phyloP scores from a whole-genome alignment of 2,888 invertebrate species.

The Germaria angustata region DNA sequence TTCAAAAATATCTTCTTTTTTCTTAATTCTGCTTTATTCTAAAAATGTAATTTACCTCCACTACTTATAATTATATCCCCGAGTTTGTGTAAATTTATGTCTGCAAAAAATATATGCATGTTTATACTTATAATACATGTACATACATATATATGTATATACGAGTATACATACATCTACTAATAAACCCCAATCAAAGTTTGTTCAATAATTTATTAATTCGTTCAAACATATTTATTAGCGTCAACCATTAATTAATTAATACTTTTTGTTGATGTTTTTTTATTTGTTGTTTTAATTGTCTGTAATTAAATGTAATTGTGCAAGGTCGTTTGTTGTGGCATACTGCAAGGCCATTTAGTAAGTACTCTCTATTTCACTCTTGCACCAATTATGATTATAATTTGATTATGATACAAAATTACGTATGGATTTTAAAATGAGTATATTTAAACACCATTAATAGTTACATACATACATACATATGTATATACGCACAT shows the following conservation, averaged over 20 bases:
- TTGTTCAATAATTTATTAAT: conserved; percentile 62
- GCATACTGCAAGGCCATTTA: conserved; percentile 38
- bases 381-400: no score
- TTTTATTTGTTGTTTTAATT: conserved; percentile 70
- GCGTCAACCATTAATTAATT: conserved; percentile 54
- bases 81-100: no score
- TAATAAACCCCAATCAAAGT: conserved; percentile 42
- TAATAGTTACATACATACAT: background rate
- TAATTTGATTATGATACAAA: conserved; percentile 48
- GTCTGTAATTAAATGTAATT: conserved; percentile 76
- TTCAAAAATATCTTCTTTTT: no score
- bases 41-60: no score
- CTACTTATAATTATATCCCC: no score
- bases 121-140: no score
- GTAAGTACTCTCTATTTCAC: conserved; percentile 24
- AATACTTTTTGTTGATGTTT: conserved; percentile 40
- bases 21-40: no score
- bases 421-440: no score
- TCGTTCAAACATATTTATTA: conserved; percentile 61
- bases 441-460: no score
- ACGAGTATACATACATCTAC: no score
- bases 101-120: no score
- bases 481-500: background rate
- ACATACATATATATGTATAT: no score
- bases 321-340: conserved; percentile 73